Conservation (phyloP, 2,797 vertebrate species). For the Amazona ochrocephala region DNA sequence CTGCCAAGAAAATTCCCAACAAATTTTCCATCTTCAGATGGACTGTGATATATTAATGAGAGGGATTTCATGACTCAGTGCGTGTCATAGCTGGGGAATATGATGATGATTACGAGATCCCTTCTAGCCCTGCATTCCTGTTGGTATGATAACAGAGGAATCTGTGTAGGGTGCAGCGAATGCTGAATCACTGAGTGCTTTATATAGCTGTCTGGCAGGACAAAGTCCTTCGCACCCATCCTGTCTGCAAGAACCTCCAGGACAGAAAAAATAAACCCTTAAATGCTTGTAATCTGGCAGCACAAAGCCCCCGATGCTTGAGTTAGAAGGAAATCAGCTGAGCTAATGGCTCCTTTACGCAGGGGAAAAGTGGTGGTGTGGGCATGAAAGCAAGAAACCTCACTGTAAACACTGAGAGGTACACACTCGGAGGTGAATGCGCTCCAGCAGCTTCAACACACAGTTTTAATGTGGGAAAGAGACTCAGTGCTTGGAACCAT, state of each 20-base stretch:
- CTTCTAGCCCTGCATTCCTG: constrained; percentile 55
- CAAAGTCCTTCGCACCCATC: constrained; percentile 1
- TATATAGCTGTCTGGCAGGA: constrained; percentile 42
- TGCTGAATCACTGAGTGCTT: constrained; percentile 58
- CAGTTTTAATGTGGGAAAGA: not conserved
- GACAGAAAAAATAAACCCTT: not conserved
- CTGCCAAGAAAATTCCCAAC: constrained; percentile 52
- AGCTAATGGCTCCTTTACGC: not conserved
- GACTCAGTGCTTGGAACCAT: not conserved
- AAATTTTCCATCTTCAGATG: constrained; percentile 28
- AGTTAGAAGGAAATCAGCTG: not conserved
- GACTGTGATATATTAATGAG: constrained; percentile 58
- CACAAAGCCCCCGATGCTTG: not conserved
- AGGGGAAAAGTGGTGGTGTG: not conserved
- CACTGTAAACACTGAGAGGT: not conserved
- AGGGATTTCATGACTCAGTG: constrained; percentile 54
- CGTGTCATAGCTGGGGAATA: constrained; percentile 26
- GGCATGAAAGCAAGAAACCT: not conserved
- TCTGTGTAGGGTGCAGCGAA: constrained; percentile 8
- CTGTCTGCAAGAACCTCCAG: not conserved
- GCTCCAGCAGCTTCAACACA: not conserved
- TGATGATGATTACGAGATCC: constrained; percentile 49
- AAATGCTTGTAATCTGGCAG: not conserved
- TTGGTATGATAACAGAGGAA: constrained; percentile 47
- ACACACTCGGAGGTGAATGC: not conserved